Evolutionary conservation across 1,140 invertebrate genomes (phyloP), one percentile per base, ranked within the genome.

Genomic region (Thalassaphorura encarpata): DNA sequence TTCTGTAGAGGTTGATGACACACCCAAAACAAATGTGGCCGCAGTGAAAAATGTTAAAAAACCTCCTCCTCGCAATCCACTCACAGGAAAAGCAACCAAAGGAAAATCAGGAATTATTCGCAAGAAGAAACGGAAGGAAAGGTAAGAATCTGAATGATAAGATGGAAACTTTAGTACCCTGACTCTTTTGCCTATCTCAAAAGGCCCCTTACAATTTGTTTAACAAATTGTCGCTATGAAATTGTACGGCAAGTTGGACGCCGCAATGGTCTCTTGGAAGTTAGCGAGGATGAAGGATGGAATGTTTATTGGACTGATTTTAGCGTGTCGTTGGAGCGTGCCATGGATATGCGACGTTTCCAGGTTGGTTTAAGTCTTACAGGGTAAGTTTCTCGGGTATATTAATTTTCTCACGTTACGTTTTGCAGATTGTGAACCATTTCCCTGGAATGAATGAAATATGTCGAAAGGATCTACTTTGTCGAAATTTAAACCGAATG

Each of bases 401-500:
- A 18, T 24, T 21, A 19, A 36, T 28, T 33, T 16, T 27, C 27
- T 15, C 16, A 49, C 5, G 23, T 28, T 52, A 3, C n/a, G 42
- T 33, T 28, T 47, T 64, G 41, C 82, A 93, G 74, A 85, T 87
- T 69, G 84, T 93, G 24, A 91, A 92, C 68, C 88, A 92, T 70
- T 93, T 90, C 70, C 88, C 88, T 21, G 87, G 87, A 33, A 92
- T 92, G 87, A 76, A 82, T 57, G 88, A 92, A 71, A 89, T 92
- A 60, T 91, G 87, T 72, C 78, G 83, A 62, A 92, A 91, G 73
- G 88, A 91, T 75, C 71, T 89, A 40, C 71, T 92, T 6, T 85
- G 87, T 5, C 72, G 85, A 52, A 91, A 91, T 71, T 74, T 92
- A 48, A 90, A 87, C 70, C 77, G 87, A 58, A 90, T 92, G 88